phyloP scores from a whole-genome alignment of 2,888 invertebrate genomes.

The Cryptophagus acutangulus region DNA sequence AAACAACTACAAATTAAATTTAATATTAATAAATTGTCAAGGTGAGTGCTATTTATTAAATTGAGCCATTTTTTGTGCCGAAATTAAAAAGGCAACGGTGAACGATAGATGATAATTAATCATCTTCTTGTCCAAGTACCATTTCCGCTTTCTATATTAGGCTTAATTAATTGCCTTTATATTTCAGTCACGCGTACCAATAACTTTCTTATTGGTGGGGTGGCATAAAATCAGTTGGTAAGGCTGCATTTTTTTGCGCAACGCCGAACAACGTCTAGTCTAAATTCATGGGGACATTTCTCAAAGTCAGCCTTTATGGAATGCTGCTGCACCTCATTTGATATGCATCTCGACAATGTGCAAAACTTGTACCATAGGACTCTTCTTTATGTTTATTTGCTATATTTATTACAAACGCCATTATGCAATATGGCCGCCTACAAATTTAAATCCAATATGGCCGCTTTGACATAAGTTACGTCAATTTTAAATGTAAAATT shows the following conservation, averaged over 20 bases:
- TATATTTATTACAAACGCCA: too few species aligned
- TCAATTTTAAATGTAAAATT: too few species aligned
- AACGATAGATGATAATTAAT: too few species aligned
- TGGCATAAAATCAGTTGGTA: background rate
- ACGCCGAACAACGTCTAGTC: conserved; percentile 8
- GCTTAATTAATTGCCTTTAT: conserved; percentile 9
- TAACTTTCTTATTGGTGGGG: background rate
- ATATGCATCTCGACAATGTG: conserved; percentile 25
- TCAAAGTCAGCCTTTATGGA: conserved; percentile 18
- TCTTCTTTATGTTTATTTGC: too few species aligned
- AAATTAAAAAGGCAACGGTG: conserved; percentile 6
- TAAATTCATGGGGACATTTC: conserved; percentile 13
- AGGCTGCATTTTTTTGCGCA: background rate
- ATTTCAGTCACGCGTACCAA: too few species aligned
- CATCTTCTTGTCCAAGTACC: conserved; percentile 12
- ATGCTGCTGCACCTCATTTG: conserved; percentile 29
- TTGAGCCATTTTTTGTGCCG: conserved; percentile 10
- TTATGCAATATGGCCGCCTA: too few species aligned
- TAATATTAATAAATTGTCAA: too few species aligned
- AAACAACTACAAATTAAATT: too few species aligned
- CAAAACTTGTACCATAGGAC: conserved; percentile 26
- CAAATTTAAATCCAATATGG: too few species aligned
- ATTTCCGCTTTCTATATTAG: conserved; percentile 19
- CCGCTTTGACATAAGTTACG: too few species aligned
- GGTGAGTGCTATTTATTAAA: too few species aligned